Base-by-base conservation (phyloP, 2,888 invertebrate species). In the Aleiodes alternator region DNA sequence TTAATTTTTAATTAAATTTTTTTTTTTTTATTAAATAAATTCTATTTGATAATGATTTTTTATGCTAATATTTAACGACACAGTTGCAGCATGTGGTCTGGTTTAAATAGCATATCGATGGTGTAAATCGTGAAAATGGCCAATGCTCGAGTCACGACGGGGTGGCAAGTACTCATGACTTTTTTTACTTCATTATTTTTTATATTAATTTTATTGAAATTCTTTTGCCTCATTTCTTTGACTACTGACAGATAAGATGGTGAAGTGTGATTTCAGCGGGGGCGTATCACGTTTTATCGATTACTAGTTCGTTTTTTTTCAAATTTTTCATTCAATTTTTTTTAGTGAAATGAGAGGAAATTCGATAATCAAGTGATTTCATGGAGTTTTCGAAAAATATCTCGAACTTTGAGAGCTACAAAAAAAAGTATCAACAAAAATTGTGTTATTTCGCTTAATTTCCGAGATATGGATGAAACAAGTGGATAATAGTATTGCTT, bases 81-180 rank as follows among this genome's bases (percentile, higher is more conserved):
- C n/a, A 1, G 38, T 8, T 34, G 6, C 38, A 38, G 64, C 48
- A 64, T 64, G 64, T 51, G 68, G 29, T 53, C 53, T 51, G 34
- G 53, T 51, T 69, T 53, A 29, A 51, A 55, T 53, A 16, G 16
- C 55, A 23, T 64, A 64, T 73, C 70, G 48, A 55, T 51, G 12
- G 34, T 50, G 48, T 56, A 64, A 69, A 61, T 57, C 61, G 61
- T 29, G 69, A n/a, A 31, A 53, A 61, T 74, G 34, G 38, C 16
- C 23, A 31, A 34, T 43, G 61, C 34, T 43, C 12, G 56, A 53
- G 75, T 75, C 55, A 55, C 61, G 64, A 61, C 69, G 70, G 75
- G 75, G 75, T 75, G 70, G 75, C 61, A 61, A 23, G 53, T 70
- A 51, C 61, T 48, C 43, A 75, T 70, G 48, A 68, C 11, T 69